These are phyloP conservation scores for Cochlearius cochlearius DNA, from an alignment of 2,113 vertebrate species.

Conservation along the genomic window DNA sequence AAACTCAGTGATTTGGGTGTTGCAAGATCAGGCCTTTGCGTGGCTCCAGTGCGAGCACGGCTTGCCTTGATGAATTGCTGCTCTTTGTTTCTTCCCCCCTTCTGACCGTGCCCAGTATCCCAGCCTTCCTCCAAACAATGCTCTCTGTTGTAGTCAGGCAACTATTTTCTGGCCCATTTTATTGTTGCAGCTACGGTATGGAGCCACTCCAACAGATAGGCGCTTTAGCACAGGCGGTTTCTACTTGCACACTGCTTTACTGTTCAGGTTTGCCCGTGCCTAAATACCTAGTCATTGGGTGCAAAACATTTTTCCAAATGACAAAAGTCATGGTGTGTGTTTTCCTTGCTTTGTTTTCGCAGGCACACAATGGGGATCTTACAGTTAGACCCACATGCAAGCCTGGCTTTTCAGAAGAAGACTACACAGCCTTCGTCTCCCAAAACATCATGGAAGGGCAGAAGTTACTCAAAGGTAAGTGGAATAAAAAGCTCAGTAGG, in stretches of 20 bases:
- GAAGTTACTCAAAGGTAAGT: conserved; percentile 82
- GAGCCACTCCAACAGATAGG: conserved; percentile 2
- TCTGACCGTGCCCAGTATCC: conserved; percentile 53
- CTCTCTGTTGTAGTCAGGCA: conserved; percentile 37
- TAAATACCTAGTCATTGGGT: neutral
- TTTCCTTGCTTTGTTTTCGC: neutral
- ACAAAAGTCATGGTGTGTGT: neutral
- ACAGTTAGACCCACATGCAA: conserved; percentile 74
- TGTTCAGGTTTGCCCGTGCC: neutral
- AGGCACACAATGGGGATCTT: conserved; percentile 75
- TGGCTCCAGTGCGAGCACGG: neutral
- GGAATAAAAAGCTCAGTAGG: conserved; percentile 36
- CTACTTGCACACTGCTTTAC: neutral
- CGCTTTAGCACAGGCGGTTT: neutral
- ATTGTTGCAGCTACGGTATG: conserved; percentile 42
- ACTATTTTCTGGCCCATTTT: conserved; percentile 40
- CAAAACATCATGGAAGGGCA: conserved; percentile 76
- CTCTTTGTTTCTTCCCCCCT: conserved; percentile 43
- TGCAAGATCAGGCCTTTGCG: conserved; percentile 5
- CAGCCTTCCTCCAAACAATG: conserved; percentile 35
- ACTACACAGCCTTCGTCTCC: conserved; percentile 73
- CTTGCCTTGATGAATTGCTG: conserved; percentile 47
- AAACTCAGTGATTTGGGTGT: neutral
- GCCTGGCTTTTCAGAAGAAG: conserved; percentile 77
- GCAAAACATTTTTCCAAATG: neutral